Evolutionary conservation across 2,888 invertebrate genomes (phyloP).

Genomic region (Spodoptera exigua): DNA sequence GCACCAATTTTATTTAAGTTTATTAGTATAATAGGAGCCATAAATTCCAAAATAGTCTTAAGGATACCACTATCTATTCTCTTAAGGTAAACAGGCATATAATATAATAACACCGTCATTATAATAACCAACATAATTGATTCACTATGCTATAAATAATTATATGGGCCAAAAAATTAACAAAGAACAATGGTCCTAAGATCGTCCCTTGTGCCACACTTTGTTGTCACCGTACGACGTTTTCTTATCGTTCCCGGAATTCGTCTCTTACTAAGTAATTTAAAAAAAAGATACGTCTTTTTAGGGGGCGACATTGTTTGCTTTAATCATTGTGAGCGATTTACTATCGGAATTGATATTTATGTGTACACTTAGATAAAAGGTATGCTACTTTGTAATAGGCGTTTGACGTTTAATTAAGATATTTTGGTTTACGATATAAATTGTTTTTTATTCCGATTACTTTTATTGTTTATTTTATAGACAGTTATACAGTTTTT

Average conservation of each 20-base stretch:
- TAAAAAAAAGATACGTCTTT: slow-evolving; percentile 81
- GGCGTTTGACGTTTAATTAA: slow-evolving; percentile 31
- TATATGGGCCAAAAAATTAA: too few relatives aligned
- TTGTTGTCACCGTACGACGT: slow-evolving; percentile 71
- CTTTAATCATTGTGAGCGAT: slow-evolving; percentile 81
- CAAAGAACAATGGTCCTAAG: slow-evolving; percentile 8
- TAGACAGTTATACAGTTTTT: too few relatives aligned
- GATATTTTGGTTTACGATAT: slow-evolving; percentile 1
- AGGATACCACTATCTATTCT: too few relatives aligned
- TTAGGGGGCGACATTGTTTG: slow-evolving; percentile 75
- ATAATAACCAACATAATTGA: too few relatives aligned
- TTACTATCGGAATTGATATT: slow-evolving; percentile 70
- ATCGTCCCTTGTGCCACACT: slow-evolving; percentile 62
- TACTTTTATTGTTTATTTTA: too few relatives aligned
- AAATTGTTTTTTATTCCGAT: too few relatives aligned
- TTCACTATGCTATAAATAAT: too few relatives aligned
- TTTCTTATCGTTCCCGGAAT: slow-evolving; percentile 85
- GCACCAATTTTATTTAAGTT: too few relatives aligned
- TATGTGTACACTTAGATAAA: slow-evolving; percentile 55
- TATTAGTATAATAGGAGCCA: too few relatives aligned
- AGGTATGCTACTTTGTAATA: slow-evolving; percentile 36
- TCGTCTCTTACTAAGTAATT: slow-evolving; percentile 85
- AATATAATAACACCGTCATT: too few relatives aligned
- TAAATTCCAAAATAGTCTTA: too few relatives aligned
- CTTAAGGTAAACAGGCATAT: too few relatives aligned